Conservation (phyloP, 2,888 invertebrate genomes). For the Drosophila bunnanda region DNA sequence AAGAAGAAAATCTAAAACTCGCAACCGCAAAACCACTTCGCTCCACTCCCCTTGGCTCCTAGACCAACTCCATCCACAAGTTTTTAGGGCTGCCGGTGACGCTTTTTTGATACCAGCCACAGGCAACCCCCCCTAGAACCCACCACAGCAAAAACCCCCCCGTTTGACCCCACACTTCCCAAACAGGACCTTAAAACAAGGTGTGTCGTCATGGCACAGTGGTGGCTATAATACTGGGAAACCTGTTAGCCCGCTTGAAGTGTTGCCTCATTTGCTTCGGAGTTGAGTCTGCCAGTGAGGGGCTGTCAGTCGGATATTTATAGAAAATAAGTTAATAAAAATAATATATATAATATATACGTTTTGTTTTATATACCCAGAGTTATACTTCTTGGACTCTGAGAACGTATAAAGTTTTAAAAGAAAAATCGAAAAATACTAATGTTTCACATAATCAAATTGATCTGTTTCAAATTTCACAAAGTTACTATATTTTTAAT, state of each 20-base stretch:
- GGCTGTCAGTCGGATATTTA: background rate
- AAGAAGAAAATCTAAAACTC: slow-evolving; percentile 70
- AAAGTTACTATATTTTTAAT: no score
- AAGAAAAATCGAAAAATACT: background rate
- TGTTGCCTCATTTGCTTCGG: slow-evolving; percentile 18
- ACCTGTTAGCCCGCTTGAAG: slow-evolving; percentile 17
- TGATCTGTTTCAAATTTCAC: no score
- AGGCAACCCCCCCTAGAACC: slow-evolving; percentile 11
- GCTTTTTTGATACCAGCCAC: slow-evolving; percentile 49
- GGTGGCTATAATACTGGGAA: slow-evolving; percentile 18
- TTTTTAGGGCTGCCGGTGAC: slow-evolving; percentile 47
- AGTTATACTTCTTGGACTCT: background rate
- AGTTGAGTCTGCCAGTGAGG: slow-evolving; percentile 3
- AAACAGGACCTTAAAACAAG: slow-evolving; percentile 29
- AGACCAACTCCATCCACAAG: slow-evolving; percentile 61
- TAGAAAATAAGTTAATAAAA: background rate
- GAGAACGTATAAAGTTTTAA: background rate
- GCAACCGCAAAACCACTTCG: slow-evolving; percentile 62
- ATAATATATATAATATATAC: no score
- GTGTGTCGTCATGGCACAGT: slow-evolving; percentile 44
- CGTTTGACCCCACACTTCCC: background rate
- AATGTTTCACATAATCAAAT: background rate
- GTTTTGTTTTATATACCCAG: background rate
- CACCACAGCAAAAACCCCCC: background rate
- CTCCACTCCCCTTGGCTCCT: slow-evolving; percentile 36